Conservation (phyloP, 2,888 invertebrate species). For the Drosophila nr. medialis region DNA sequence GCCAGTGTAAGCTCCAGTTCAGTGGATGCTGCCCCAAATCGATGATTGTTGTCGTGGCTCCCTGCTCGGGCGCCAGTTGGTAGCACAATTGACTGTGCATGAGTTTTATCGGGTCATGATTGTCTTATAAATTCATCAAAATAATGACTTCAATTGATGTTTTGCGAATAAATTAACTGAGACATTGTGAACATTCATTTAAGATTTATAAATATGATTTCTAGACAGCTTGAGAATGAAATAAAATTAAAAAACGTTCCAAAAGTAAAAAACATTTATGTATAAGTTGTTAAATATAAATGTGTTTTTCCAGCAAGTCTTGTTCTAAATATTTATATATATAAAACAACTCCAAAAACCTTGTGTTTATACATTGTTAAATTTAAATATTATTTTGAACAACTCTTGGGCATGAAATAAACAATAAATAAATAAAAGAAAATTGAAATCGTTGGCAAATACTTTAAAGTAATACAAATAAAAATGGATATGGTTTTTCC, state of each 20-base stretch:
- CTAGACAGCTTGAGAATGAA: background rate
- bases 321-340: background rate
- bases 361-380: background rate
- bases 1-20: conserved; percentile 21
- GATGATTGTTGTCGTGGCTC: conserved; percentile 32
- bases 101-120: conserved; percentile 31
- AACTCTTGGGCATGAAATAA: background rate
- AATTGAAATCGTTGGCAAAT: background rate
- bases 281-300: background rate
- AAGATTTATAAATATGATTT: background rate
- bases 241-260: background rate
- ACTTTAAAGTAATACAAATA: background rate
- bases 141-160: conserved; percentile 11
- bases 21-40: conserved; percentile 37
- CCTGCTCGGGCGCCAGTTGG: conserved; percentile 43
- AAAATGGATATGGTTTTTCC: fast-evolving
- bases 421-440: background rate
- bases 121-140: conserved; percentile 47
- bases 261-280: background rate
- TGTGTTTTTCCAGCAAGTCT: background rate
- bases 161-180: background rate
- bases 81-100: conserved; percentile 25
- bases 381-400: background rate
- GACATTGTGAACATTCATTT: background rate
- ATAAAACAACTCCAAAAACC: background rate